Evolutionary conservation across 92 coral and sea anemone species (phyloP).

Genomic region (Phenganax marumi): DNA sequence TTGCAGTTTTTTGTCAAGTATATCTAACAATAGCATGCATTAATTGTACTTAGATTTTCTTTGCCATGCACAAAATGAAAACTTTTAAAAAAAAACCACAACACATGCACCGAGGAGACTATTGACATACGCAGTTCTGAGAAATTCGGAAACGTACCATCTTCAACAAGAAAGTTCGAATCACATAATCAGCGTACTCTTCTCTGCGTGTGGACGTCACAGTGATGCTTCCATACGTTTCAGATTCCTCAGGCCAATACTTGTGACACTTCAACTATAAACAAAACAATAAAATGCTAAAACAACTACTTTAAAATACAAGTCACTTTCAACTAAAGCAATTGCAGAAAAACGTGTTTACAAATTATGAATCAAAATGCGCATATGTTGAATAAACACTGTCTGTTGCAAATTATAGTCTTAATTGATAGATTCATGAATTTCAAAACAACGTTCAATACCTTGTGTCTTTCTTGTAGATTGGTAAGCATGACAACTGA

Average conservation of each 20-base stretch:
- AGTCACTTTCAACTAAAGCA: not conserved
- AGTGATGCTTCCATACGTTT: slow-evolving; percentile 80
- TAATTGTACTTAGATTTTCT: too few species aligned
- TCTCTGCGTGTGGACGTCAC: slow-evolving; percentile 79
- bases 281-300: not conserved
- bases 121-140: too few species aligned
- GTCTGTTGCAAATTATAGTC: too few species aligned
- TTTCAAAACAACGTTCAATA: not conserved
- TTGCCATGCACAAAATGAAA: too few species aligned
- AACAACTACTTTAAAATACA: not conserved
- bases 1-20: too few species aligned
- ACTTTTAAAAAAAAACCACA: too few species aligned
- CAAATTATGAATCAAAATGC: not conserved
- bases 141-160: slow-evolving; percentile 54
- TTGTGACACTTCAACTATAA: slow-evolving; percentile 88
- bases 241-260: slow-evolving; percentile 96
- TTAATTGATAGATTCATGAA: not conserved
- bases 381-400: too few species aligned
- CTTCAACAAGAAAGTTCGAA: slow-evolving; percentile 79
- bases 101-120: too few species aligned
- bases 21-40: too few species aligned
- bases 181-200: slow-evolving; percentile 91
- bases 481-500: slow-evolving; percentile 90
- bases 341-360: not conserved
- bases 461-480: slow-evolving; percentile 96